Base-by-base conservation (phyloP, 1,140 invertebrate genomes). In the Drosophila ananassae region DNA sequence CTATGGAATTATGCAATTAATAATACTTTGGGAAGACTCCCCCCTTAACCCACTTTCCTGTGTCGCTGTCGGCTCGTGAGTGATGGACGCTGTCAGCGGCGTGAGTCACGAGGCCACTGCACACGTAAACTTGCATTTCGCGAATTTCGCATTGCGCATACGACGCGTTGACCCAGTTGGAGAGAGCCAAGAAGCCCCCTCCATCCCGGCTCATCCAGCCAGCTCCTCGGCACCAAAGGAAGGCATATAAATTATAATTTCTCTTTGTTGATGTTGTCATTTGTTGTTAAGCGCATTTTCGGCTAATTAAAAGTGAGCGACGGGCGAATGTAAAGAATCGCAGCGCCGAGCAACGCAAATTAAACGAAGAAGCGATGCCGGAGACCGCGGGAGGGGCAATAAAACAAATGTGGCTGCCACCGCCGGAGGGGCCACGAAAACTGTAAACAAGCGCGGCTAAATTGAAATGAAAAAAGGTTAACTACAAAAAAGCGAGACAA, bases 221-320 rank as follows among this genome's bases (percentile, higher is more conserved):
- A 25, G 7, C 50, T 32, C 24, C 9, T 13, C 9, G 2, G 7
- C n/a, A 1, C 7, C 2, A 5, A 22, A 9, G 44, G 21, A 24
- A 34, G 25, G 54, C 73, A 59, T 75, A 75, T 68, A 76, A 76
- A 75, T 76, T 76, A 76, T 76, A 76, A 76, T 76, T 76, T 76
- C 73, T 76, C 73, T 76, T 76, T 76, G 73, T 76, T 76, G 73
- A 76, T 76, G 73, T 68, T 84, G 79, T 83, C 73, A 76, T 84
- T 84, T 73, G 76, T 73, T 83, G 80, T 83, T 79, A 77, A 84
- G 72, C 80, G 81, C 81, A 85, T 80, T 84, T 82, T 84, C 59
- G 80, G 80, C 80, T 84, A 84, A 84, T 84, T 84, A 84, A 84
- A 84, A 84, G 73, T 73, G 76, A 82, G 79, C 79, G 79, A 82